phyloP scores from a whole-genome alignment of 2,797 vertebrate species.

The Myotis daubentonii region DNA sequence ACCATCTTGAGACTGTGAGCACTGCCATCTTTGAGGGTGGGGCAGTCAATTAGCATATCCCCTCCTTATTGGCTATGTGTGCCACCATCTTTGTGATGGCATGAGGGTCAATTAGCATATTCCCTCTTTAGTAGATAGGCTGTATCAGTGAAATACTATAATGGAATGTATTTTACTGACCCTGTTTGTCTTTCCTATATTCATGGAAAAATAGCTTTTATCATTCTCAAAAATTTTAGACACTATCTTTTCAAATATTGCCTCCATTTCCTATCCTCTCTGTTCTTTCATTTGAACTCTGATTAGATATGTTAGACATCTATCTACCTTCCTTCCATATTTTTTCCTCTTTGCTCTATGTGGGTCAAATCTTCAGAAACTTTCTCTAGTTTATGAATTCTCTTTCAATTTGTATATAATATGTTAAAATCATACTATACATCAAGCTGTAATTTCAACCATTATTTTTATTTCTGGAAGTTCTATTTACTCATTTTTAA shows the following conservation, averaged over 20 bases:
- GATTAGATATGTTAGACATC: background rate
- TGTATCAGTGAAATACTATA: background rate
- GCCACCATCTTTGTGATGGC: no score
- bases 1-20: no score
- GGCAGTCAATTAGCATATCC: no score
- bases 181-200: background rate
- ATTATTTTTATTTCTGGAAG: conserved; percentile 15
- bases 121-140: no score
- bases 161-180: background rate
- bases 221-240: background rate
- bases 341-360: background rate
- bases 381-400: background rate
- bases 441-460: background rate
- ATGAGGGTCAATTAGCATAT: no score
- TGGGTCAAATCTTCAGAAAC: background rate
- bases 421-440: background rate
- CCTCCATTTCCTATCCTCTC: background rate
- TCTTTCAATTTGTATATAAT: background rate
- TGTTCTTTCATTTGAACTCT: background rate
- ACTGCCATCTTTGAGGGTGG: no score
- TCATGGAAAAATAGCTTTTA: background rate
- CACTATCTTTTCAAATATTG: background rate
- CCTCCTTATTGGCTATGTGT: no score
- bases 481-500: conserved; percentile 9
- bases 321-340: background rate